Evolutionary conservation across 2,113 vertebrate species (phyloP), one percentile per base, ranked within the genome.

Genomic region (Aphelocoma coerulescens): DNA sequence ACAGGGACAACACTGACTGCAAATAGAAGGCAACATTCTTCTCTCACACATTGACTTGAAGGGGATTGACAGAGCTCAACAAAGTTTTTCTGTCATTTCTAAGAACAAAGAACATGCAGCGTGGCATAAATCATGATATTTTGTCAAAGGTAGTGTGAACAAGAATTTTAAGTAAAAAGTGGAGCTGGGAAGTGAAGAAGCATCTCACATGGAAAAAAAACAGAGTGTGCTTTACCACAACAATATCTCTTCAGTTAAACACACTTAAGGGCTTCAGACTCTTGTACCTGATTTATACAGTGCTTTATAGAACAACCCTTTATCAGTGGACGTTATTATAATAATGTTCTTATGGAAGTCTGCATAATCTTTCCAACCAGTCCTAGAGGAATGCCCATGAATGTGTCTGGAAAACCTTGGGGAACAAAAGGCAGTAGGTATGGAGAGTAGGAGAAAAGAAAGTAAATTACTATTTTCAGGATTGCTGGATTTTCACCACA

Each of bases 401-500:
- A 68, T 10, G 3, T 16, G 19, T 35, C n/a, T 65, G 13, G 30
- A 69, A 93, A 77, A 66, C 43, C 35, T 13, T 66, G 35, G 2
- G 41, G 0, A 0, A 23, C 72, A 67, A 67, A 61, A 37, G 8
- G 33, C 0, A 5, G 18, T 21, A 39, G 11, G 10, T 72, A 11
- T 78, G 7, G 3, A n/a, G 27, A 6, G 13, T 11, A 69, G 22
- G 28, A 84, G 20, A 52, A 90, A 92, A 58, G 16, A 72, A 73
- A 84, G 13, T 35, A 32, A 58, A 71, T 59, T 68, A 49, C 15
- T 10, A 7, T 76, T 91, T 79, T 72, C 30, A 59, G n/a, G 23
- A 61, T 27, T 68, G 30, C 8, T 46, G 51, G 20, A 57, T 57
- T 59, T 94, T 63, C 49, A 59, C 5, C 13, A 41, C 12, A 73